Conservation (phyloP, 2,113 vertebrate species). For the Plectropomus leopardus region DNA sequence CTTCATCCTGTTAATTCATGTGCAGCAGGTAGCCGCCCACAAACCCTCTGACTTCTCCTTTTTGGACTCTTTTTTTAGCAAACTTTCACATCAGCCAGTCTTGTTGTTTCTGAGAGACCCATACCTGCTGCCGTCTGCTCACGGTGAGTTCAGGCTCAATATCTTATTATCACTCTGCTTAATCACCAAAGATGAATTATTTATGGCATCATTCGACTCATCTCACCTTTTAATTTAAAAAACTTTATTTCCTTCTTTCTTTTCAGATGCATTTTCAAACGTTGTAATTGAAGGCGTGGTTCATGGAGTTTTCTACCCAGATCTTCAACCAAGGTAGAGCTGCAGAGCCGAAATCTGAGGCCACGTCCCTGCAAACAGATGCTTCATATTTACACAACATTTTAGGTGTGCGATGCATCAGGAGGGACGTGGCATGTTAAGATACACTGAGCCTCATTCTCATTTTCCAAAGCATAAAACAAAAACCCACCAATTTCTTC, state of each 20-base stretch:
- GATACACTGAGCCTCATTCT: slow-evolving; percentile 49
- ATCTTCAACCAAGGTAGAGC: slow-evolving; percentile 85
- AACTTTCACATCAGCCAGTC: slow-evolving; percentile 98
- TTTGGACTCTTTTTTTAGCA: slow-evolving; percentile 90
- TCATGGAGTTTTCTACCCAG: slow-evolving; percentile 85
- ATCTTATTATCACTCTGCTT: background rate
- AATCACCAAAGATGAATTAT: background rate
- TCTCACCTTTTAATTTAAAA: background rate
- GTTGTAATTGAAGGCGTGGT: slow-evolving; percentile 87
- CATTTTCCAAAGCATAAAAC: slow-evolving; percentile 16
- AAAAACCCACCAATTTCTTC: background rate
- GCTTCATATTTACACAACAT: slow-evolving; percentile 25
- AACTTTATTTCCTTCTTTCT: background rate
- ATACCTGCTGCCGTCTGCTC: slow-evolving; percentile 93
- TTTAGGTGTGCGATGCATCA: slow-evolving; percentile 36
- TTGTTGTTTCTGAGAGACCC: slow-evolving; percentile 97
- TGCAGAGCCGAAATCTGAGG: background rate
- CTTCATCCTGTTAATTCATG: slow-evolving; percentile 7
- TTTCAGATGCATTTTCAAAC: slow-evolving; percentile 82
- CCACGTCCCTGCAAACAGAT: background rate
- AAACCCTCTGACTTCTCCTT: slow-evolving; percentile 67
- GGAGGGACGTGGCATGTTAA: slow-evolving; percentile 15
- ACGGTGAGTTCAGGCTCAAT: slow-evolving; percentile 86
- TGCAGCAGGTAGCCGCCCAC: too few relatives aligned
- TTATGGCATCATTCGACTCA: background rate